Base-by-base conservation (phyloP, 30 jellyfish, hydroid and myxozoan species). In the Chironex yamaguchii region DNA sequence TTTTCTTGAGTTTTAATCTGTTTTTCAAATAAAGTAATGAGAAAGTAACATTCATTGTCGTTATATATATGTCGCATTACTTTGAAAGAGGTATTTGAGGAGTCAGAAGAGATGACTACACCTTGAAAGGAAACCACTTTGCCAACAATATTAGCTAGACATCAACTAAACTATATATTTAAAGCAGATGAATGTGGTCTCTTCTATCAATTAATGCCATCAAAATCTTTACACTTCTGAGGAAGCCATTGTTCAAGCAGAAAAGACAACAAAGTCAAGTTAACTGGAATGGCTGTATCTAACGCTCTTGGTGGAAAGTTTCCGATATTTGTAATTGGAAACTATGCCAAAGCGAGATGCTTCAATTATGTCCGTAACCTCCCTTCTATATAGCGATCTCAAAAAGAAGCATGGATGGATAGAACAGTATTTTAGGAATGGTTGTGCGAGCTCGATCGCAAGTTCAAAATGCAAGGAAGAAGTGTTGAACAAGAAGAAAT, bases 221-320 rank as follows among this genome's bases (percentile, higher is more conserved):
- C 53, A 0, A 1, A 33, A 1, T 1, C 81, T 1, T 0, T 73
- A 13, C 83, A 1, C 81, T 73, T 73, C 1, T 0, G 82, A 4
- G 79, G 79, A 0, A 65, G 31, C 27, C 79, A 65, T 21, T 25
- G 79, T n/a, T n/a, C n/a, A n/a, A n/a, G n/a, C n/a, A n/a, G n/a
- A n/a, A n/a, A n/a, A n/a, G n/a, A n/a, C n/a, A n/a, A n/a, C 79
- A 65, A 52, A 4, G 42, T 52, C 4, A 26, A 35, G 11, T 0
- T 65, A 6, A 0, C 87, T 4, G 89, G 87, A 21, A 77, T 50
- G 67, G 89, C 89, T 77, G 89, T 1, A 4, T 77, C 85, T 20
- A 77, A 77, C 65, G 89, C 85, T 77, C n/a, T 77, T 23, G 89
- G 85, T 77, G 89, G 62, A 77, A 77, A 77, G 0, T 22, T 77